These are phyloP conservation scores for Carabus problematicus DNA, from an alignment of 2,888 invertebrate species.

Conservation along the genomic window DNA sequence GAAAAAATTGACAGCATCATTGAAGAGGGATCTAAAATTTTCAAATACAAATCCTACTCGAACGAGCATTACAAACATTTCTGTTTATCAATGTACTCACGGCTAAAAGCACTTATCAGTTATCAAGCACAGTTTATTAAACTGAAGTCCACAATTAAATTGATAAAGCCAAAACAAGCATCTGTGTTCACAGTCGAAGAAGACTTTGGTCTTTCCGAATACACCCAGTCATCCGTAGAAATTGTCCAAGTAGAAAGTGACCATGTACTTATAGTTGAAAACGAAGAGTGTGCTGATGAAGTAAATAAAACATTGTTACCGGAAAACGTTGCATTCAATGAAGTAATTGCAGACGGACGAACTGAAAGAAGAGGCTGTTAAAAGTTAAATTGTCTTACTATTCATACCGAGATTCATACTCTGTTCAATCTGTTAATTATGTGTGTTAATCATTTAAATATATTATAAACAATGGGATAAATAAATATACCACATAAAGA, in stretches of 20 bases:
- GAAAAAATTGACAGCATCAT: constrained; percentile 65
- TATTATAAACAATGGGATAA: too few relatives aligned
- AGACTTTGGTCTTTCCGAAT: constrained; percentile 71
- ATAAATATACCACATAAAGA: neutral
- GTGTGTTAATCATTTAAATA: too few relatives aligned
- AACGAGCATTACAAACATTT: constrained; percentile 58
- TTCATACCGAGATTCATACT: too few relatives aligned
- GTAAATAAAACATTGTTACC: constrained; percentile 61
- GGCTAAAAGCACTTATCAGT: constrained; percentile 63
- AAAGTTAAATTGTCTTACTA: neutral
- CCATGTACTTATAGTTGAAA: constrained; percentile 74
- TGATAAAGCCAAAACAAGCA: constrained; percentile 69
- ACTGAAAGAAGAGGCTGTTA: neutral
- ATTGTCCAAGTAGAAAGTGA: constrained; percentile 75
- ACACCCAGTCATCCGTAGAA: constrained; percentile 65
- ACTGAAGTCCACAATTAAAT: constrained; percentile 65
- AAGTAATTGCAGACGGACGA: neutral
- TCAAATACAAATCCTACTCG: constrained; percentile 56
- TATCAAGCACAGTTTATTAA: constrained; percentile 56
- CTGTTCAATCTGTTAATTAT: too few relatives aligned
- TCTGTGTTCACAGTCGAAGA: constrained; percentile 64
- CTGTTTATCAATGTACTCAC: constrained; percentile 61
- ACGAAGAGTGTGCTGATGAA: constrained; percentile 67
- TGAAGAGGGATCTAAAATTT: constrained; percentile 53
- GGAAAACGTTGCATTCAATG: neutral